Percentiles rank a stretch among this genome's conserved stretches.
Evolutionary conservation across 2,113 vertebrate genomes (phyloP).

Genomic region (Corvus cornix): DNA sequence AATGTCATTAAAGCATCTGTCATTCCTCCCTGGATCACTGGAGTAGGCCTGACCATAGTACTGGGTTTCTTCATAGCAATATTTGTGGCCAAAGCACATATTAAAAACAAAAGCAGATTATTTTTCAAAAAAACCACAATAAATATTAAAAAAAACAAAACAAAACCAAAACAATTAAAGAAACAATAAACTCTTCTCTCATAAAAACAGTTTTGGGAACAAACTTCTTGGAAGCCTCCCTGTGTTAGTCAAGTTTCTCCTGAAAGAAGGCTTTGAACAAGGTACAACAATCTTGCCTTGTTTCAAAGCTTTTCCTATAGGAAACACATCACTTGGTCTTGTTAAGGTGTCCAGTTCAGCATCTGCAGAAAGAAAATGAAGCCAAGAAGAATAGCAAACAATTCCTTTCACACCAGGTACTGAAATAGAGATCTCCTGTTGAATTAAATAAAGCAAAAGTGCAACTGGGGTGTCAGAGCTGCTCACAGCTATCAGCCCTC

Average conservation of each 20-base stretch:
- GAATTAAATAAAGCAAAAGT: neutral
- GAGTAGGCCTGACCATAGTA: neutral
- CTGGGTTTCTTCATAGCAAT: neutral
- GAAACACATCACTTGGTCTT: neutral
- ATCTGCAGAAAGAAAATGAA: neutral
- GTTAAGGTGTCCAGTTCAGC: neutral
- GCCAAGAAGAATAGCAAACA: neutral
- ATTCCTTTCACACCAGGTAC: neutral
- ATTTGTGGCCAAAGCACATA: neutral
- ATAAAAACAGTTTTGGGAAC: neutral
- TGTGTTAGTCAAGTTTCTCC: neutral
- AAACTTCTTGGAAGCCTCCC: neutral
- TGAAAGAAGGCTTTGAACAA: neutral
- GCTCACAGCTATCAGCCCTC: neutral
- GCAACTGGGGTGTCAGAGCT: neutral
- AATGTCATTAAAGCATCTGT: neutral
- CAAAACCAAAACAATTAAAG: neutral
- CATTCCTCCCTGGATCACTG: neutral
- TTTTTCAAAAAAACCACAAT: neutral
- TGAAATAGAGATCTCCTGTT: neutral
- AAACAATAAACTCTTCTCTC: neutral
- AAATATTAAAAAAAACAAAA: neutral
- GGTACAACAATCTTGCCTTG: neutral
- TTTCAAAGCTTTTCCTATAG: neutral
- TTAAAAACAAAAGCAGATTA: neutral